These are phyloP conservation scores for Cyprinodon tularosa DNA, from an alignment of 2,113 vertebrate species.

Conservation along the genomic window DNA sequence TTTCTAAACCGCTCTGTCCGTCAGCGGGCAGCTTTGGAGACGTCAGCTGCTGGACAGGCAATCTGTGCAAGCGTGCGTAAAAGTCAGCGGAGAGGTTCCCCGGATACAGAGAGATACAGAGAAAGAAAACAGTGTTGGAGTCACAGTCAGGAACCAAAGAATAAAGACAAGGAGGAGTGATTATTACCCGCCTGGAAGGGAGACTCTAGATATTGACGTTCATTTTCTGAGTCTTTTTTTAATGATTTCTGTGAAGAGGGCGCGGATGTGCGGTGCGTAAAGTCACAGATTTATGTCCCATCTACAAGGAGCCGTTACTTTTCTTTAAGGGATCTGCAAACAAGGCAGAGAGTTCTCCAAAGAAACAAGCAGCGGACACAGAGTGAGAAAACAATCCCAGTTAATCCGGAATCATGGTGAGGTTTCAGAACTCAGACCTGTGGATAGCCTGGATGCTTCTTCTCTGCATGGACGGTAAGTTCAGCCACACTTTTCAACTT, in stretches of 20 bases:
- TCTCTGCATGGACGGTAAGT: constrained; percentile 81
- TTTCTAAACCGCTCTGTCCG: constrained; percentile 24
- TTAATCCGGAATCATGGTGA: constrained; percentile 75
- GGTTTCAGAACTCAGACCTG: constrained; percentile 81
- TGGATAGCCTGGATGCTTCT: constrained; percentile 83
- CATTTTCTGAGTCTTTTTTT: not conserved
- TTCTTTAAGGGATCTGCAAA: constrained; percentile 44
- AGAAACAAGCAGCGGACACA: constrained; percentile 5
- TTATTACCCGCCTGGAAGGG: constrained; percentile 6
- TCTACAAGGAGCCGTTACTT: constrained; percentile 46
- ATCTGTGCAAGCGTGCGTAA: constrained; percentile 20
- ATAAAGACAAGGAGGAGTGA: constrained; percentile 20
- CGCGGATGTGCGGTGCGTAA: constrained; percentile 34
- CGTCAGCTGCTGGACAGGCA: constrained; percentile 14
- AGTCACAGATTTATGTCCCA: constrained; percentile 13
- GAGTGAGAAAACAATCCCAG: constrained; percentile 27
- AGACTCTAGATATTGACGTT: constrained; percentile 23
- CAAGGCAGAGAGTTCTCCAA: constrained; percentile 23
- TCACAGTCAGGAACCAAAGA: constrained; percentile 29
- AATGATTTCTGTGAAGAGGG: not conserved
- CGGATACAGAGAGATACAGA: not conserved
- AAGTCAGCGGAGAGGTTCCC: constrained; percentile 25
- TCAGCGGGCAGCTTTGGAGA: not conserved
- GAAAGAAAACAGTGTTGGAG: constrained; percentile 26
- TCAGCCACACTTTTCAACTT: constrained; percentile 21